Conservation (phyloP, 2,888 invertebrate species). For the Microctonus aethiopoides region DNA sequence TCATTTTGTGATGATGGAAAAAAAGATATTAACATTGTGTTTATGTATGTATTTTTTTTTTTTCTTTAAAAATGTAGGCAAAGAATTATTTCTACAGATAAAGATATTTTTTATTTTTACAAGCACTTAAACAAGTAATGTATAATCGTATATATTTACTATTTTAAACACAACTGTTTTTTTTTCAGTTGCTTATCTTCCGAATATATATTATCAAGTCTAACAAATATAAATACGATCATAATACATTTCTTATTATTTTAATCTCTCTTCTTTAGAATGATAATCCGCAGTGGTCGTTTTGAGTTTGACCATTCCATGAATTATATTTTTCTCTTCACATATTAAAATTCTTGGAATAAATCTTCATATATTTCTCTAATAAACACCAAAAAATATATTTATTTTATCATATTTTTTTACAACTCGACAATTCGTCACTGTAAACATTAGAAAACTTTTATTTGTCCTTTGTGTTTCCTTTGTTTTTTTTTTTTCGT, state of each 20-base stretch:
- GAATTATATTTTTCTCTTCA: constrained; percentile 22
- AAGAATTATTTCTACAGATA: background rate
- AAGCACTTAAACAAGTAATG: background rate
- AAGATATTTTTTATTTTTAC: background rate
- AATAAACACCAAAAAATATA: no score
- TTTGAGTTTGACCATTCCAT: background rate
- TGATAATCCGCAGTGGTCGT: background rate
- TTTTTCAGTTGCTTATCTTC: background rate
- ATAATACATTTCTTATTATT: background rate
- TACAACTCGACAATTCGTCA: no score
- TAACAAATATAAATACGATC: background rate
- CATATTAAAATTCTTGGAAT: background rate
- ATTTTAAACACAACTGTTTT: background rate
- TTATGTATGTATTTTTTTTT: background rate
- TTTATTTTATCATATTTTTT: no score
- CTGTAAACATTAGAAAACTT: no score
- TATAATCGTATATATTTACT: background rate
- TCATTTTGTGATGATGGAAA: background rate
- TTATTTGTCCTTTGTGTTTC: no score
- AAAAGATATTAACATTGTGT: background rate
- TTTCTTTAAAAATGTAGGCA: background rate
- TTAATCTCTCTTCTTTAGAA: background rate
- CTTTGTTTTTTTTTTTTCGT: constrained; percentile 9
- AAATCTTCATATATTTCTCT: constrained; percentile 18
- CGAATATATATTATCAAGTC: background rate